Evolutionary conservation across 1,140 invertebrate genomes (phyloP).

Genomic region (Trissolcus basalis): DNA sequence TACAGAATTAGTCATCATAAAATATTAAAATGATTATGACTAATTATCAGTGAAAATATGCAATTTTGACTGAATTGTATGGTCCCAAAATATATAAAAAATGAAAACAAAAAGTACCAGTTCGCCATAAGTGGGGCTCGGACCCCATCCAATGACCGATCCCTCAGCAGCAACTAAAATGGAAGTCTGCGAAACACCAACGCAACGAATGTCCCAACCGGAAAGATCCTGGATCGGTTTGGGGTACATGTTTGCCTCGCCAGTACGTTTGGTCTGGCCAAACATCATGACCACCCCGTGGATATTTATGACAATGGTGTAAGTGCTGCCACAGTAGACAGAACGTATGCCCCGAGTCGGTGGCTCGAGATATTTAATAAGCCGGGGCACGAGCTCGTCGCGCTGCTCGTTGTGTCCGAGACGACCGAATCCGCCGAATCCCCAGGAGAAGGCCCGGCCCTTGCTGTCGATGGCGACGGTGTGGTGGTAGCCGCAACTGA

Average conservation of each 20-base stretch:
- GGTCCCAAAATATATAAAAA: too few relatives aligned
- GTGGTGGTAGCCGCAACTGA: constrained; percentile 93
- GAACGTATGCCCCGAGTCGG: constrained; percentile 87
- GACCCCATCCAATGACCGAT: constrained; percentile 92
- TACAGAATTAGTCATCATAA: too few relatives aligned
- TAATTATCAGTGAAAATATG: too few relatives aligned
- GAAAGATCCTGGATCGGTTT: constrained; percentile 94
- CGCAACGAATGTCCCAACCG: constrained; percentile 91
- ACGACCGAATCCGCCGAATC: constrained; percentile 93
- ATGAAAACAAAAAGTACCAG: constrained; percentile 77
- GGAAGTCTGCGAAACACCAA: constrained; percentile 87
- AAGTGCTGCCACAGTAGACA: constrained; percentile 90
- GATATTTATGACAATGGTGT: constrained; percentile 89
- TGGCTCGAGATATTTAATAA: constrained; percentile 92
- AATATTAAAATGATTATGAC: too few relatives aligned
- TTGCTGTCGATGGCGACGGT: constrained; percentile 92
- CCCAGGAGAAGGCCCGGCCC: constrained; percentile 93
- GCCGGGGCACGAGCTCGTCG: constrained; percentile 91
- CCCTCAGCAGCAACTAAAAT: constrained; percentile 93
- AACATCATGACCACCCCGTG: constrained; percentile 88
- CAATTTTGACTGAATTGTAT: too few relatives aligned
- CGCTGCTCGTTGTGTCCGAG: constrained; percentile 93
- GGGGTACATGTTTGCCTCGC: constrained; percentile 97
- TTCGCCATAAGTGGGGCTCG: constrained; percentile 94
- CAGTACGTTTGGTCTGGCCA: constrained; percentile 92